Conservation (phyloP, 2,797 vertebrate species). For the Clarias pachynema region DNA sequence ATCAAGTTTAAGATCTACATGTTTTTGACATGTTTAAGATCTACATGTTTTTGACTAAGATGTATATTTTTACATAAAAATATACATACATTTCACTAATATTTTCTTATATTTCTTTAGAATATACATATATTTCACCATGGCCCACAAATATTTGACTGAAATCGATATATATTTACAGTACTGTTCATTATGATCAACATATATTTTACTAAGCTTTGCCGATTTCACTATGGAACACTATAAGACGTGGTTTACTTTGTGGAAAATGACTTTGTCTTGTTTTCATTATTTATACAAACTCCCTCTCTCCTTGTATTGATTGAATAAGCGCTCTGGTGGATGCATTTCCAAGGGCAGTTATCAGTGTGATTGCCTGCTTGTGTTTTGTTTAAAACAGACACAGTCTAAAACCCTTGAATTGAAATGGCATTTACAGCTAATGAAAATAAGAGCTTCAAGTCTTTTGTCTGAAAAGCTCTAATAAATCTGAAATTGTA, state of each 20-base stretch:
- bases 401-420: slow-evolving; percentile 63
- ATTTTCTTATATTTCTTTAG: not conserved
- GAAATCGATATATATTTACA: not conserved
- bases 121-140: not conserved
- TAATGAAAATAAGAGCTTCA: slow-evolving; percentile 67
- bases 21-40: not conserved
- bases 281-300: slow-evolving; percentile 52
- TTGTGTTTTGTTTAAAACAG: slow-evolving; percentile 66
- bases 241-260: slow-evolving; percentile 21
- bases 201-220: not conserved
- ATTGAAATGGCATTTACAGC: slow-evolving; percentile 65
- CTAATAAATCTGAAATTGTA: slow-evolving; percentile 66
- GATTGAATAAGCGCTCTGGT: slow-evolving; percentile 75
- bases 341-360: slow-evolving; percentile 77
- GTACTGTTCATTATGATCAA: not conserved
- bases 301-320: slow-evolving; percentile 56
- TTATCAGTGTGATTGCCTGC: slow-evolving; percentile 74
- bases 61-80: not conserved
- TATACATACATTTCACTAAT: not conserved
- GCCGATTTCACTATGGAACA: not conserved
- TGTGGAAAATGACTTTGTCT: slow-evolving; percentile 44
- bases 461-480: slow-evolving; percentile 59
- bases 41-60: not conserved
- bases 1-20: not conserved
- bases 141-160: too few species aligned